Evolutionary conservation across 2,797 vertebrate species (phyloP), one percentile per base, ranked within the genome.

Genomic region (Anguilla obscura): DNA sequence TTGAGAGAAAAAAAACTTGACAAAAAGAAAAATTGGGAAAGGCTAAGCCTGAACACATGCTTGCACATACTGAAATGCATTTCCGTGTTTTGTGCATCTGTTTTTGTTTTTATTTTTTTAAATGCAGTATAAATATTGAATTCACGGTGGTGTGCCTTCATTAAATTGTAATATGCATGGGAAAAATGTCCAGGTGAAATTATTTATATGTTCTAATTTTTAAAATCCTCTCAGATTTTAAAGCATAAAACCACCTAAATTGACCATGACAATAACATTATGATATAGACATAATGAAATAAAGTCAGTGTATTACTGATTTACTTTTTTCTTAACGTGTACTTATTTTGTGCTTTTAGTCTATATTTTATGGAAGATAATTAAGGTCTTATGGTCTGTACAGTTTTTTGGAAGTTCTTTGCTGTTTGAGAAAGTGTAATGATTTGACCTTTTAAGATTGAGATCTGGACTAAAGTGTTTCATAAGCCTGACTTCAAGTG

Each of bases 331-430:
- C 91, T 92, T 91, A 94, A 95, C 93, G 93, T 94, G 92, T 94
- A 94, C 94, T 90, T 91, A 91, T 95, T 94, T 94, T 92, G 90
- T 93, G 93, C 94, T 90, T 92, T 58, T 95, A 95, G 95, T 94
- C 92, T 92, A 91, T 90, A 93, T 95, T 92, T 93, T 93, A 93
- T 93, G 93, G 88, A 93, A 93, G 93, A 92, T 95, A 94, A 95
- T 96, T 94, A 95, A 94, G 52, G 52, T 54, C 10, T 10, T 12
- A 56, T 56, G 93, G 91, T 86, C 87, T 79, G 58, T 76, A 76
- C 30, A 76, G 83, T 66, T 85, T 94, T 94, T 95, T 92, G 90
- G 92, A 92, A 90, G 93, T 91, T 90, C 91, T 90, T 90, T 33
- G 88, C 91, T 92, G 94, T 95, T 94, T 92, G 92, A 91, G 92